phyloP scores from a whole-genome alignment of 2,888 invertebrate genomes.

The Cataglyphis livida region DNA sequence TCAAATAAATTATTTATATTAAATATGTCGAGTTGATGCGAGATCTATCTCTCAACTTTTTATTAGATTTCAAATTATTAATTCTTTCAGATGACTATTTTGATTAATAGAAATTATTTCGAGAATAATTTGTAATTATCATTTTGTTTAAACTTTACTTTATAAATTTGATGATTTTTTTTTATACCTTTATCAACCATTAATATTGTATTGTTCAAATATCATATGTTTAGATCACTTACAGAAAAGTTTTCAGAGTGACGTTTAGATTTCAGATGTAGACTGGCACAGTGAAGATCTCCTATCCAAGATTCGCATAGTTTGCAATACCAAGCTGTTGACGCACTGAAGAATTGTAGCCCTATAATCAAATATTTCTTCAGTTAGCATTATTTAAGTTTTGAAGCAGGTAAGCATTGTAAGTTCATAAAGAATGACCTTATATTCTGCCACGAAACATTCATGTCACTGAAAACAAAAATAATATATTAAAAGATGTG shows the following conservation, averaged over 20 bases:
- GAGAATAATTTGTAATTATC: not conserved
- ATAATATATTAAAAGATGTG: constrained; percentile 75
- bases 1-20: constrained; percentile 50
- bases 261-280: constrained; percentile 92
- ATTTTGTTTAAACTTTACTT: constrained; percentile 1
- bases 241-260: constrained; percentile 94
- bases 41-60: not conserved
- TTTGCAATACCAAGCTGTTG: constrained; percentile 96
- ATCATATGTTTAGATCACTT: constrained; percentile 82
- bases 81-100: not conserved
- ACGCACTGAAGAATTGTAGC: constrained; percentile 94
- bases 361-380: constrained; percentile 87
- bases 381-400: constrained; percentile 75
- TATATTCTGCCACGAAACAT: constrained; percentile 83
- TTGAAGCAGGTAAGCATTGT: constrained; percentile 76
- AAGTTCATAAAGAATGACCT: constrained; percentile 85
- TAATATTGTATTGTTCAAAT: not conserved
- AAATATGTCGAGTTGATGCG: not conserved
- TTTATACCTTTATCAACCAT: not conserved
- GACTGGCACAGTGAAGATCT: constrained; percentile 94
- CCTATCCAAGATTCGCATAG: constrained; percentile 95
- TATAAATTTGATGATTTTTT: not conserved
- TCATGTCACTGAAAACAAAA: constrained; percentile 83
- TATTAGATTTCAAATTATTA: not conserved
- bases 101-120: constrained; percentile 11